Conservation (phyloP, 2,888 invertebrate genomes). For the Ceratothoa steindachneri region DNA sequence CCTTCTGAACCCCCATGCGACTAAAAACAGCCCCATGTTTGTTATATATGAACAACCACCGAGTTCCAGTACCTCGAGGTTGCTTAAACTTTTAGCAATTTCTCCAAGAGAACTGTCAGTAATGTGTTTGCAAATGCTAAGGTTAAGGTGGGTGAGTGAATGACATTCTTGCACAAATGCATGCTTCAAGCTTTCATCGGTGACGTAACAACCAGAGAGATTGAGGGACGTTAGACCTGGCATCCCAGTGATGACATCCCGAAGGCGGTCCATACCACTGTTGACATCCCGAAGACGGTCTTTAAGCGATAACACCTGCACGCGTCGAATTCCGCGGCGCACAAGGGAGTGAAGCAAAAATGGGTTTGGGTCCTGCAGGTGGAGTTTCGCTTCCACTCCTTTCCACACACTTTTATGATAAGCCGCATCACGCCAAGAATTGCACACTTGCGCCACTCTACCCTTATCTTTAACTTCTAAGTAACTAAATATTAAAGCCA, state of each 20-base stretch:
- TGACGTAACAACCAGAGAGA: slow-evolving; percentile 87
- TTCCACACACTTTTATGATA: slow-evolving; percentile 91
- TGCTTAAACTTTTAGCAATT: slow-evolving; percentile 53
- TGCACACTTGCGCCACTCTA: slow-evolving; percentile 70
- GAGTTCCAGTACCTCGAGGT: slow-evolving; percentile 79
- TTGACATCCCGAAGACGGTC: slow-evolving; percentile 60
- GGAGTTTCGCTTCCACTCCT: slow-evolving; percentile 84
- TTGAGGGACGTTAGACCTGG: slow-evolving; percentile 82
- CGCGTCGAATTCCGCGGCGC: slow-evolving; percentile 77
- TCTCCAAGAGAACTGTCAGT: slow-evolving; percentile 79
- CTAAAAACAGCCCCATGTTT: slow-evolving; percentile 76
- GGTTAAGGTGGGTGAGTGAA: slow-evolving; percentile 72
- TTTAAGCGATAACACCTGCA: slow-evolving; percentile 81
- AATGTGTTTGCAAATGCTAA: slow-evolving; percentile 90
- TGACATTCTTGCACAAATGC: slow-evolving; percentile 75
- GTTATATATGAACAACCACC: slow-evolving; percentile 90
- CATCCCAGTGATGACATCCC: slow-evolving; percentile 69
- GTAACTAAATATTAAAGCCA: slow-evolving; percentile 86
- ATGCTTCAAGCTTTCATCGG: slow-evolving; percentile 75
- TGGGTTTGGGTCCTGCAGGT: slow-evolving; percentile 72
- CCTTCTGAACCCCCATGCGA: slow-evolving; percentile 82
- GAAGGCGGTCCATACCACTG: slow-evolving; percentile 58
- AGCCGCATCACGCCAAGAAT: slow-evolving; percentile 84
- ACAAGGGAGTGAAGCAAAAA: slow-evolving; percentile 80
- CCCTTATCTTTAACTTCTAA: slow-evolving; percentile 84